Evolutionary conservation across 2,797 vertebrate genomes (phyloP).

Genomic region (Pipistrellus kuhlii): DNA sequence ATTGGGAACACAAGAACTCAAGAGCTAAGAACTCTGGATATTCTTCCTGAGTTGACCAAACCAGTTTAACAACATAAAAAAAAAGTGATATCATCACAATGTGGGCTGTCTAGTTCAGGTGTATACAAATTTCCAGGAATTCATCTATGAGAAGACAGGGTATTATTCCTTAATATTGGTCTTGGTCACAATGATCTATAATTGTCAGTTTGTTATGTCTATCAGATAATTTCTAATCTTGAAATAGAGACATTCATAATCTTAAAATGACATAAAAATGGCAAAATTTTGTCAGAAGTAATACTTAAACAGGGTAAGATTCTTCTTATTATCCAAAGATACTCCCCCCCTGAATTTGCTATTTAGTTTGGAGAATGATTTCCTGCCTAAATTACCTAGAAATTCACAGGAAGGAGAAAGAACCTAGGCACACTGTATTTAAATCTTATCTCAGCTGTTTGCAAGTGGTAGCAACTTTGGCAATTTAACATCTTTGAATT

Average conservation of each 20-base stretch:
- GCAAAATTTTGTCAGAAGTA: neutral
- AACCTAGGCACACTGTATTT: neutral
- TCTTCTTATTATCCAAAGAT: neutral
- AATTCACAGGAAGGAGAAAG: neutral
- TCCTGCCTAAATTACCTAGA: neutral
- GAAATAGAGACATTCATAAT: constrained; percentile 11
- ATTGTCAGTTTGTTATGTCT: neutral
- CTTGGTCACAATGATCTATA: neutral
- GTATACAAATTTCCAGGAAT: neutral
- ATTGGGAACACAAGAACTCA: neutral
- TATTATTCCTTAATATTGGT: neutral
- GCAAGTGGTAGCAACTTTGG: neutral
- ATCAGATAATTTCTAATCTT: neutral
- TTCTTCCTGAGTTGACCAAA: neutral
- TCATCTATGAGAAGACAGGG: neutral
- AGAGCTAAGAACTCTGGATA: neutral
- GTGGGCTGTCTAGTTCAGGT: neutral
- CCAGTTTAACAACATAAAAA: neutral
- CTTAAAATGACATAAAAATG: constrained; percentile 7
- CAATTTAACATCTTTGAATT: neutral
- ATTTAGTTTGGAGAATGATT: neutral
- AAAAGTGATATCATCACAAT: neutral
- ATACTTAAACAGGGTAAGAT: constrained; percentile 1
- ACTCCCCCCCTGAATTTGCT: neutral
- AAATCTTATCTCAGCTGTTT: neutral